Conservation (phyloP, 1,140 invertebrate species). For the Charaxes varanes region DNA sequence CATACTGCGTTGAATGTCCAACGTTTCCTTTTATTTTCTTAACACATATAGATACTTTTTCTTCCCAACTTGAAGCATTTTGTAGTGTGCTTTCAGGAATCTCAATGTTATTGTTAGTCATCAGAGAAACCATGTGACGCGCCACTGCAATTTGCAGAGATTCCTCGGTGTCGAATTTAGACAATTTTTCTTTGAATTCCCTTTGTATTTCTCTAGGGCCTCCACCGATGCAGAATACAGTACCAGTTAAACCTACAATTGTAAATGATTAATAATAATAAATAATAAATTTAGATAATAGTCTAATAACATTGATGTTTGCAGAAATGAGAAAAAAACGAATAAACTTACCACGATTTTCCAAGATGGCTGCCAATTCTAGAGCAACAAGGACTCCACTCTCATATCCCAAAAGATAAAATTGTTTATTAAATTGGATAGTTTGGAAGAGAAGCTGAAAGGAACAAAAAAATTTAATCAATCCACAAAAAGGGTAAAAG, state of each 20-base stretch:
- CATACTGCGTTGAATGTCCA: constrained; percentile 28
- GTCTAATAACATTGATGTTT: no score
- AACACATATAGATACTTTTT: constrained; percentile 25
- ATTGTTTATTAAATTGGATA: constrained; percentile 23
- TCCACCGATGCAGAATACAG: constrained; percentile 35
- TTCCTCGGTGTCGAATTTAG: constrained; percentile 21
- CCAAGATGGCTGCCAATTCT: constrained; percentile 43
- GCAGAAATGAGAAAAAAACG: no score
- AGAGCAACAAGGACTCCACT: constrained; percentile 35
- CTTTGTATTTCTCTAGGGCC: constrained; percentile 23
- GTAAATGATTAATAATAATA: no score
- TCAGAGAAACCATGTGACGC: constrained; percentile 25
- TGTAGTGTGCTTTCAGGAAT: constrained; percentile 8
- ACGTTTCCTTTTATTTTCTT: constrained; percentile 21
- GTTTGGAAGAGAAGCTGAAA: constrained; percentile 10
- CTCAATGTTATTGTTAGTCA: constrained; percentile 6
- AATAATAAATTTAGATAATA: no score
- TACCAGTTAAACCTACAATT: constrained; percentile 38
- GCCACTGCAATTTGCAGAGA: constrained; percentile 25
- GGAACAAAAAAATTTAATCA: not conserved
- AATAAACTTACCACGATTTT: constrained; percentile 34
- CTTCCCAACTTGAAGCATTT: constrained; percentile 18
- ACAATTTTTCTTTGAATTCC: constrained; percentile 20
- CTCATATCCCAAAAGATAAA: constrained; percentile 10
- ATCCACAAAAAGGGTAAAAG: constrained; percentile 13